Evolutionary conservation across 2,797 vertebrate genomes (phyloP).

Genomic region (Helostoma temminkii): DNA sequence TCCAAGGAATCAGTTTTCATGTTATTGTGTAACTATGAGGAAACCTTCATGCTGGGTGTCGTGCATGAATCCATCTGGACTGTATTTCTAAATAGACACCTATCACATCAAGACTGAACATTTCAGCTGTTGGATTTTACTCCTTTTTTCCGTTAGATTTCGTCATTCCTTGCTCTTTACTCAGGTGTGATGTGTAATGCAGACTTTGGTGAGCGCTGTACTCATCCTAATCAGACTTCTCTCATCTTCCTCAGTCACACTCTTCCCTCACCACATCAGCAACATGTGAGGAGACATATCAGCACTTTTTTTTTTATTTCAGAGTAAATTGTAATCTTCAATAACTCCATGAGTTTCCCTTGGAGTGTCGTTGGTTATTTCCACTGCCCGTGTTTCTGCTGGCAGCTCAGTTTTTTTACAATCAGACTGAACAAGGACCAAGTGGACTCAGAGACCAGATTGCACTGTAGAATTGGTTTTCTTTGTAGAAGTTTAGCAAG

Average conservation of each 20-base stretch:
- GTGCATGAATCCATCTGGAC: constrained; percentile 54
- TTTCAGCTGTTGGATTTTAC: constrained; percentile 37
- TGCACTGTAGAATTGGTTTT: constrained; percentile 65
- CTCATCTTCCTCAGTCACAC: constrained; percentile 55
- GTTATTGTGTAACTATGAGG: constrained; percentile 55
- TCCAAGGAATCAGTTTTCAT: constrained; percentile 42
- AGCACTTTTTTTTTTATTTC: constrained; percentile 77
- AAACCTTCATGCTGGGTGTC: constrained; percentile 46
- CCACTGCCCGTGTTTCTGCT: constrained; percentile 58
- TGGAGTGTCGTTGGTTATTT: constrained; percentile 57
- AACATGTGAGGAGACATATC: constrained; percentile 60
- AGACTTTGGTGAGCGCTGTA: constrained; percentile 58
- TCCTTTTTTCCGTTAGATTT: constrained; percentile 42
- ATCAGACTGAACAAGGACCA: constrained; percentile 70
- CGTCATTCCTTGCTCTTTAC: constrained; percentile 72
- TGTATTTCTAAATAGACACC: constrained; percentile 28
- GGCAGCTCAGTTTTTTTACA: constrained; percentile 64
- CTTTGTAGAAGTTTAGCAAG: constrained; percentile 41
- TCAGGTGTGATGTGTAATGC: constrained; percentile 78
- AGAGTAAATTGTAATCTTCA: constrained; percentile 60
- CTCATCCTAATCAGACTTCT: constrained; percentile 54
- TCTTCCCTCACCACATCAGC: constrained; percentile 40
- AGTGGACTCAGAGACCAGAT: constrained; percentile 76
- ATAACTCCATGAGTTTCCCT: constrained; percentile 55
- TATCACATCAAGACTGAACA: constrained; percentile 51